Evolutionary conservation across 1,140 invertebrate genomes (phyloP), one percentile per base, ranked within the genome.

Genomic region (Drosophila nigrodunni): DNA sequence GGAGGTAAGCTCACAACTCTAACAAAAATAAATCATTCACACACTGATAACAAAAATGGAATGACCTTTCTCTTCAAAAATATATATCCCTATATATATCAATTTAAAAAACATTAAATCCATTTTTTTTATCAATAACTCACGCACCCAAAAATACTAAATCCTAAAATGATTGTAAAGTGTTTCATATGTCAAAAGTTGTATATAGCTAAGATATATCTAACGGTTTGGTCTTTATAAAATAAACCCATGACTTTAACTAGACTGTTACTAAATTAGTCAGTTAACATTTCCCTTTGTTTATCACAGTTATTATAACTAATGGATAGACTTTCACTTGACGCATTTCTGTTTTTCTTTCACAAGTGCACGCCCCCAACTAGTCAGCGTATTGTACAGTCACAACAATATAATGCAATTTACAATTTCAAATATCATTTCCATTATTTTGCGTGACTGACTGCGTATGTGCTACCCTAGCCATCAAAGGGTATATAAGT

Each of bases 1-100:
- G 92, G 92, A 91, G 92, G 92, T 92, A 92, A 91, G 91, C 69
- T 30, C 10, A 35, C 3, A 52, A 52, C 13, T 35, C 49, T 2
- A 30, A 11, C 3, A n/a, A 10, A 4, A 34, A 34, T 21, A 52
- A 52, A 52, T 52, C 25, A 34, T 11, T 13, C 11, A 46, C 6
- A 44, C 7, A 39, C 8, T 39, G 4, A 41, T 41, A 41, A 41
- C 10, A 41, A 41, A 6, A 34, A 52, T 35, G 13, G 43, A 6
- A 15, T 30, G 50, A 46, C 71, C 66, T 78, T 76, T 52, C 49
- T 57, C 76, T 76, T 2, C 0, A 30, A 5, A 5, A 5, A 30
- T 1, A 3, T 30, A 30, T 30, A 30, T 6, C 25, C 25, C 2
- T 30, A 30, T 30, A 30, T 5, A 30, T 30, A 30, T 5, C 25